Evolutionary conservation across 2,888 invertebrate genomes (phyloP).

Genomic region (Clitarchus hookeri): DNA sequence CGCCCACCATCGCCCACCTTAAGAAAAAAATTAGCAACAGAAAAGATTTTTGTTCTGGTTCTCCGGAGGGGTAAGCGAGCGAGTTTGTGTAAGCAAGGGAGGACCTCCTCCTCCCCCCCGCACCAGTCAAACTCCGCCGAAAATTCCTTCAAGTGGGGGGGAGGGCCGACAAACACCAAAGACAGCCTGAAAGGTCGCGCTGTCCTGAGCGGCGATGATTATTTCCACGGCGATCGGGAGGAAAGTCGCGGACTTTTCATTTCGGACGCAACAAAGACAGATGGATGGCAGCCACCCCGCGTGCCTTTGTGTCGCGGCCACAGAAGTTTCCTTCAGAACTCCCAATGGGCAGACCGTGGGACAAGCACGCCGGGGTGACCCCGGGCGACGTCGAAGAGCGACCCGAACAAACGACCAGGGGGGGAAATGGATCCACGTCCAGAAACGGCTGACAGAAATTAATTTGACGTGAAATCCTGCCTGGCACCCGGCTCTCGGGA

Average conservation of each 20-base stretch:
- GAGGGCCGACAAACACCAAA: neutral
- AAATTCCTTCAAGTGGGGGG: slow-evolving; percentile 15
- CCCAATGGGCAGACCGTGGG: neutral
- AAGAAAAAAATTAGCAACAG: slow-evolving; percentile 24
- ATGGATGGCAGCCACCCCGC: neutral
- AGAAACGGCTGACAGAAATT: neutral
- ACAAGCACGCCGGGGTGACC: neutral
- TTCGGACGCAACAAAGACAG: slow-evolving; percentile 10
- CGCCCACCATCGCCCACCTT: neutral
- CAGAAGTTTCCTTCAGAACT: no score
- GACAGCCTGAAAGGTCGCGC: neutral
- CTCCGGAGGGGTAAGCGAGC: neutral
- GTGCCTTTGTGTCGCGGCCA: neutral
- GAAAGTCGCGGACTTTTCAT: slow-evolving; percentile 2
- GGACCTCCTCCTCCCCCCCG: neutral
- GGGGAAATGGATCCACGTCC: neutral
- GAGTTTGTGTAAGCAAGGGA: slow-evolving; percentile 23
- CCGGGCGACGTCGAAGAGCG: neutral
- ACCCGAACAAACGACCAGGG: neutral
- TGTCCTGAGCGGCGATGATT: neutral
- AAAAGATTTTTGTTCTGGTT: slow-evolving; percentile 26
- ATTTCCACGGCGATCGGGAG: slow-evolving; percentile 2
- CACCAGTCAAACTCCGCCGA: neutral
- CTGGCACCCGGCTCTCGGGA: no score
- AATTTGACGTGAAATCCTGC: no score